phyloP scores from a whole-genome alignment of 92 coral and sea anemone species.

The Actinostola sp. region DNA sequence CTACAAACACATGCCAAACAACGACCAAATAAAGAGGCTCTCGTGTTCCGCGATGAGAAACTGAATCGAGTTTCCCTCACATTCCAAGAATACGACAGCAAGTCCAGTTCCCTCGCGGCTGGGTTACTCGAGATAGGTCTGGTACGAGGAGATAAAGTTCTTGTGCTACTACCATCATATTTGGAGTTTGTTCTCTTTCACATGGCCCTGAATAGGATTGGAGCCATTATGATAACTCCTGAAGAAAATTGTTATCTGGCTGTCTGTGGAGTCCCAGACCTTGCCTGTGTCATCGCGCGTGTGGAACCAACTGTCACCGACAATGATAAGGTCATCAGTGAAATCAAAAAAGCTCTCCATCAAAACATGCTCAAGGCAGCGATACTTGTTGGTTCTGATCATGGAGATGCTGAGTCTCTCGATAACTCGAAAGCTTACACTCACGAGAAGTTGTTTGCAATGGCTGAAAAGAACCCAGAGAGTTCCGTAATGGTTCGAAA shows the following conservation, averaged over 20 bases:
- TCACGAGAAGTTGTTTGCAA: neutral
- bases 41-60: constrained; percentile 19
- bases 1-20: neutral
- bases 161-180: neutral
- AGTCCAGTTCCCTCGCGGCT: constrained; percentile 14
- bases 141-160: constrained; percentile 17
- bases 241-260: neutral
- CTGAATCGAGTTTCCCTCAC: constrained; percentile 2
- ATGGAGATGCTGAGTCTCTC: constrained; percentile 7
- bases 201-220: constrained; percentile 21
- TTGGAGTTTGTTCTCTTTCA: neutral
- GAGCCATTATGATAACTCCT: too few species aligned
- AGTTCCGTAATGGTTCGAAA: neutral
- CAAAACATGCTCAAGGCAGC: constrained; percentile 14
- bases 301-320: neutral
- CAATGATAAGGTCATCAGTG: neutral
- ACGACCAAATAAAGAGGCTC: constrained; percentile 10
- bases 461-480: neutral
- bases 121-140: constrained; percentile 16
- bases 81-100: constrained; percentile 12
- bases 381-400: neutral
- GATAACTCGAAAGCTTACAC: constrained; percentile 6
- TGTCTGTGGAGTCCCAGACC: neutral
- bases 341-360: neutral
- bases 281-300: constrained; percentile 9